phyloP scores from a whole-genome alignment of 53 echinoderm and acorn worm species.

The Stichopus horrens region DNA sequence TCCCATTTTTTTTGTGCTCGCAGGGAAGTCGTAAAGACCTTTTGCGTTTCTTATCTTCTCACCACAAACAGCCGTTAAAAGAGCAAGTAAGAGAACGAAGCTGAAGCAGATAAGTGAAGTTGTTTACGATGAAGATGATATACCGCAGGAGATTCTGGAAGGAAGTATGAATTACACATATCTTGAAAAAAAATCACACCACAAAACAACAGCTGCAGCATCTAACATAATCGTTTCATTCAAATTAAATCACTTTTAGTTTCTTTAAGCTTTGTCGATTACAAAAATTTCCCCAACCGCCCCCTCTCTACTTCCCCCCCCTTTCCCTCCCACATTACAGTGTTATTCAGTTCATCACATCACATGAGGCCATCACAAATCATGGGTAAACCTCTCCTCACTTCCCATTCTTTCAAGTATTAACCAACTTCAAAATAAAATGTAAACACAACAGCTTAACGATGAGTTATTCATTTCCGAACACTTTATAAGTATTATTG shows the following conservation, averaged over 20 bases:
- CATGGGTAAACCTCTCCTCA: too few relatives aligned
- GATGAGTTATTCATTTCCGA: too few relatives aligned
- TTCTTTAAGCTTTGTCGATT: background rate
- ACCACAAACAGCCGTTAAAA: conserved; percentile 55
- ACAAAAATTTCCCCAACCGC: background rate
- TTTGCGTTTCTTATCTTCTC: background rate
- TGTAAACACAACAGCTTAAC: too few relatives aligned
- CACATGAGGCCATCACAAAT: too few relatives aligned
- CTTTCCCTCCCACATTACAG: background rate
- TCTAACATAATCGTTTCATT: background rate
- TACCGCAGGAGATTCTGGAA: conserved; percentile 38
- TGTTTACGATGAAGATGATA: conserved; percentile 46
- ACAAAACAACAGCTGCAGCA: background rate
- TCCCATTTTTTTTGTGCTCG: too few relatives aligned
- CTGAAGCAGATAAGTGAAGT: conserved; percentile 66
- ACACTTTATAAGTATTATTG: too few relatives aligned
- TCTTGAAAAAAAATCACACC: background rate
- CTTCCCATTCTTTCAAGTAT: too few relatives aligned
- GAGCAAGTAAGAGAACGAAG: conserved; percentile 71
- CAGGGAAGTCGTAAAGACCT: background rate
- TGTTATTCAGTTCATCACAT: background rate
- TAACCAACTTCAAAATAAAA: too few relatives aligned
- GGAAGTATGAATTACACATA: conserved; percentile 8
- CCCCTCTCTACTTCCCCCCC: background rate
- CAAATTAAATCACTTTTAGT: background rate